Conservation (phyloP, 2,113 vertebrate species). For the Syrrhaptes paradoxus region DNA sequence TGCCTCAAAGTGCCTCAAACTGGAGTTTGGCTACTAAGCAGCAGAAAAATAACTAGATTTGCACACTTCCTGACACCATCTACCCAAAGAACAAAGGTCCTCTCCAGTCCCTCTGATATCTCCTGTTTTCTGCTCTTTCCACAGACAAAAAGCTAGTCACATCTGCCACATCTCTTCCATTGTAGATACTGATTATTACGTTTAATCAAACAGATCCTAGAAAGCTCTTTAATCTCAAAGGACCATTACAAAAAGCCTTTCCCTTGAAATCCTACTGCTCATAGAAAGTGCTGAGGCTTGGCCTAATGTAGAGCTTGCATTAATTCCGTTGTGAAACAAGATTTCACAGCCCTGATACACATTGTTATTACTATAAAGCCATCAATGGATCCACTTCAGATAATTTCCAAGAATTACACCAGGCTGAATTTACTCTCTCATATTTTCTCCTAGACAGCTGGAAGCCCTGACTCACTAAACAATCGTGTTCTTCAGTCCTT, state of each 20-base stretch:
- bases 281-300: background rate
- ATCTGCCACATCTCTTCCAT: fast-evolving
- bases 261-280: background rate
- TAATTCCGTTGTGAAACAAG: background rate
- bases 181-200: background rate
- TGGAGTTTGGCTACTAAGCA: background rate
- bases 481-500: background rate
- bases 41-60: background rate
- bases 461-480: background rate
- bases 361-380: background rate
- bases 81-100: background rate
- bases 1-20: background rate
- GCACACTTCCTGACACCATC: background rate
- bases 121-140: background rate
- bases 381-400: background rate
- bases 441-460: background rate
- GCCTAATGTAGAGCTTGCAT: background rate
- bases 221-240: background rate
- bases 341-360: background rate
- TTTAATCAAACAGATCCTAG: background rate
- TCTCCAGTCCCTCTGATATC: background rate
- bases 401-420: background rate
- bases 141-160: background rate
- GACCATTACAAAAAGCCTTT: background rate
- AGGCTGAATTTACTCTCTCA: background rate